Evolutionary conservation across 2,888 invertebrate species (phyloP), one percentile per base, ranked within the genome.

Genomic region (Spisula solida): DNA sequence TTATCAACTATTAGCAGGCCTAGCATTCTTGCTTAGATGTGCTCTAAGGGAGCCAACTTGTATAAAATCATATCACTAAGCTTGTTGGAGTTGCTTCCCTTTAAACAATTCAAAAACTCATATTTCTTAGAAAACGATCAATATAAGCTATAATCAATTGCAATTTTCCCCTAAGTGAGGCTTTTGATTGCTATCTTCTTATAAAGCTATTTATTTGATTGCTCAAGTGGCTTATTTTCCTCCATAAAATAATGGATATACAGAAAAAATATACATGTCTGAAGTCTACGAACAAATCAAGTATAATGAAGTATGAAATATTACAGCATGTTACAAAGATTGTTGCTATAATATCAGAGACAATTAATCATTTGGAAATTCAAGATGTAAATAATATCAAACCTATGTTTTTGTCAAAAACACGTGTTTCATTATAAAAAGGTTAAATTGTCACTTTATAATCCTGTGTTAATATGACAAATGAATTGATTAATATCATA

Each of bases 121-220:
- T 60, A n/a, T 16, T 34, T 12, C 60, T 12, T 10, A 66, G 25
- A n/a, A 66, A 66, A 66, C n/a, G 25, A 75, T 75, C 75, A 75
- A 75, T 75, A 14, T 75, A 75, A 75, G 75, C 75, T 75, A 31
- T 75, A 75, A 75, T 75, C 75, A 75, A 75, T 75, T 31, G 31
- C 31, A 75, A 75, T 75, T 75, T 31, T 34, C 75, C 41, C 75
- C 75, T 34, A 75, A 34, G 75, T 5, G 75, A 75, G 75, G 31
- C 75, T 16, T 31, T 75, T 75, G 1, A 34, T 16, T 31, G 75
- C 75, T 75, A 75, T 75, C 34, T 75, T 34, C 75, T 31, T 34
- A 75, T 75, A 75, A 75, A 75, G 31, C 75, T 75, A 75, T 75
- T 31, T 31, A 75, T 75, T 75, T 75, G 75, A 75, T 75, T 31